Base-by-base conservation (phyloP, 2,888 invertebrate species). In the Amphipoea lucens region DNA sequence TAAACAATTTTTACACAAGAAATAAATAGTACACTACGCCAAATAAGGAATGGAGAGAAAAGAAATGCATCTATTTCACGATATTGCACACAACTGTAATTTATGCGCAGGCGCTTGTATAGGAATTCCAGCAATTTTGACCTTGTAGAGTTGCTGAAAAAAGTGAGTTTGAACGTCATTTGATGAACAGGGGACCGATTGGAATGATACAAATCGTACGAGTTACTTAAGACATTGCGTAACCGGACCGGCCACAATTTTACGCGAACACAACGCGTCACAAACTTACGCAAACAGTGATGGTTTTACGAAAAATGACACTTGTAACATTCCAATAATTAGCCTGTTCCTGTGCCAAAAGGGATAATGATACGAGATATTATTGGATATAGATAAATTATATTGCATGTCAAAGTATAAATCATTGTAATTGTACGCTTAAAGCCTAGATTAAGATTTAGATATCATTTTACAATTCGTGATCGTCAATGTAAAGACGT, bases 351-450 rank as follows among this genome's bases (percentile, higher is more conserved):
- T 70, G 81, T 80, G 82, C 78, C 65, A 78, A 70, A 73, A 82
- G 90, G 91, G 84, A 78, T 81, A 91, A 90, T 91, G 88, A 92
- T 91, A 92, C 90, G 86, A 92, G 89, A 86, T 85, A 78, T 88
- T 81, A 88, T 80, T 84, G 85, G 89, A 87, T 86, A 89, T 87
- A 89, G 87, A 88, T 88, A 90, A 92, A 90, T 90, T 92, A 92
- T 94, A 94, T 93, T 94, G 92, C 91, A 93, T 92, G 92, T 93
- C 93, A 94, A 93, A 90, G 83, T 91, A 92, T 92, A 92, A 93
- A 93, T 89, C 89, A 90, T 90, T 91, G 89, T 89, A 87, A 90
- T 88, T 90, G 89, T 90, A 89, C 87, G 90, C 92, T 92, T 91
- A 90, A 85, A 88, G 82, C 87, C 88, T 91, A 91, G 71, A 84